phyloP scores from a whole-genome alignment of 2,113 vertebrate species.

The Onychostoma macrolepis region DNA sequence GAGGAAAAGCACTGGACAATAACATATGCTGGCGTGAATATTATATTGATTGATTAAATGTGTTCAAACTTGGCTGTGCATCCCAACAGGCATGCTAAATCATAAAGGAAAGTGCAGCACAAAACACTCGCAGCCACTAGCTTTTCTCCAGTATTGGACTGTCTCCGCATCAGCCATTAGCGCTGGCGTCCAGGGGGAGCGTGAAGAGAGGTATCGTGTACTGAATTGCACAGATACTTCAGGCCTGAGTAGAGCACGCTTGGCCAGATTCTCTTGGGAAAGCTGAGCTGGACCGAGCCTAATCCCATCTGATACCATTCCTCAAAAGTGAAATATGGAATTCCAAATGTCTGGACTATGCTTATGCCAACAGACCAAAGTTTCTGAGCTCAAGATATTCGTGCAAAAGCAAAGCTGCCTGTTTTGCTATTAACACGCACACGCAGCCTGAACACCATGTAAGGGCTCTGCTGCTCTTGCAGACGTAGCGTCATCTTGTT shows the following conservation, averaged over 20 bases:
- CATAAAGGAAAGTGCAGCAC: conserved; percentile 32
- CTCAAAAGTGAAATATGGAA: conserved; percentile 57
- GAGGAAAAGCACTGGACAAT: conserved; percentile 24
- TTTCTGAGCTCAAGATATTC: not conserved
- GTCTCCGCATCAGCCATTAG: conserved; percentile 42
- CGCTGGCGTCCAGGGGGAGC: conserved; percentile 28
- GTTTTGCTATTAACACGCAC: not conserved
- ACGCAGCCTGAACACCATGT: conserved; percentile 7
- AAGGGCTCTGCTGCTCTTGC: not conserved
- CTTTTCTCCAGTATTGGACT: conserved; percentile 34
- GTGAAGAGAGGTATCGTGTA: conserved; percentile 14
- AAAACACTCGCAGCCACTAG: not conserved
- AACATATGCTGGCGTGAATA: conserved; percentile 31
- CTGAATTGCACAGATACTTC: conserved; percentile 33
- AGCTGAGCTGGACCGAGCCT: conserved; percentile 30
- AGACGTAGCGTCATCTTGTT: conserved; percentile 22
- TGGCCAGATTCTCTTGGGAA: conserved; percentile 47
- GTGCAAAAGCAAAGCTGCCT: conserved; percentile 6
- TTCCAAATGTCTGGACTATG: conserved; percentile 52
- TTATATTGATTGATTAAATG: conserved; percentile 31
- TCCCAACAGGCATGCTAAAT: conserved; percentile 23
- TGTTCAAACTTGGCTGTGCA: conserved; percentile 25
- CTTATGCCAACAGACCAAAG: conserved; percentile 47
- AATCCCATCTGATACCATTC: conserved; percentile 59
- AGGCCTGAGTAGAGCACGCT: conserved; percentile 40